A percentile compares a stretch with the other conserved stretches of the same genome.
phyloP scores from a whole-genome alignment of 2,888 invertebrate species.

The Cerceris ruficornis region DNA sequence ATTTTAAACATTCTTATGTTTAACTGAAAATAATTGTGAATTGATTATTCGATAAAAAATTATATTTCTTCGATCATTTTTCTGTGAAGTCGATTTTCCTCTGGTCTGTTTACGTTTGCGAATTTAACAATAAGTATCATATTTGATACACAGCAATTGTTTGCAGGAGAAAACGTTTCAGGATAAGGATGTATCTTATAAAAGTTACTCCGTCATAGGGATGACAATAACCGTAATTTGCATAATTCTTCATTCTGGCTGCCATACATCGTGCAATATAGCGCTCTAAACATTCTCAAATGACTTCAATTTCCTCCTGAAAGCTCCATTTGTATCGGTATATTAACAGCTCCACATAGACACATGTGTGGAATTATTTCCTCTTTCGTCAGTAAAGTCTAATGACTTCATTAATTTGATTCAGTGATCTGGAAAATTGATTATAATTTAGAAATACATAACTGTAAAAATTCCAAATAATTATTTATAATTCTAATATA shows the following conservation, averaged over 20 bases:
- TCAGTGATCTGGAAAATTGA: too few species aligned
- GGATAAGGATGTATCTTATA: not conserved
- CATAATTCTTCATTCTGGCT: not conserved
- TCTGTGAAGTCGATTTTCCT: too few species aligned
- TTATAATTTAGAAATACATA: not conserved
- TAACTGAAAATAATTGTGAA: too few species aligned
- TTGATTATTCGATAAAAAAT: too few species aligned
- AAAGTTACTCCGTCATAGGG: not conserved
- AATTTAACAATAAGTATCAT: too few species aligned
- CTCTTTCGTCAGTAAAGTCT: too few species aligned
- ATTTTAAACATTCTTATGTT: too few species aligned
- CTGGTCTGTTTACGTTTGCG: too few species aligned
- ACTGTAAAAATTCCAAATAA: not conserved
- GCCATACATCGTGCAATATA: not conserved
- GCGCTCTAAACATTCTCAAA: not conserved
- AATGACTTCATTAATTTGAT: too few species aligned
- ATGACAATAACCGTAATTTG: not conserved
- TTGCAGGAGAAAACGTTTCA: not conserved
- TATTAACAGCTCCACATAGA: not conserved
- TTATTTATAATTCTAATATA: not conserved
- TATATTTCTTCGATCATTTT: too few species aligned
- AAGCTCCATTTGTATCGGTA: conserved; percentile 1
- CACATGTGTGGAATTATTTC: not conserved
- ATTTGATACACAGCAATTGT: not conserved
- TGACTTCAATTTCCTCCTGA: conserved; percentile 1